Evolutionary conservation across 1,140 invertebrate species (phyloP), one percentile per base, ranked within the genome.

Genomic region (Dolichoris vasculosae): DNA sequence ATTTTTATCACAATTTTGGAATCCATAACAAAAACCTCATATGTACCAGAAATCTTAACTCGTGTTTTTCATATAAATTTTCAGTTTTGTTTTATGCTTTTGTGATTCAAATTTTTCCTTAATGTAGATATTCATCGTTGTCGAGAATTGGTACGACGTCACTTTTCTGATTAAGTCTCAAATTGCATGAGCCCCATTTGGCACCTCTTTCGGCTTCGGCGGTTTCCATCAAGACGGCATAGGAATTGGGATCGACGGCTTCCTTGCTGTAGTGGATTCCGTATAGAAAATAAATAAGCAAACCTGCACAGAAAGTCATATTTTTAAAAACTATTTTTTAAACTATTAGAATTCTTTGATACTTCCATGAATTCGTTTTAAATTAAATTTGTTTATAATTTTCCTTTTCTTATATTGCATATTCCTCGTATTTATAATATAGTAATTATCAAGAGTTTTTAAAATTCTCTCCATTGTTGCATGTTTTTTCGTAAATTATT

Each of bases 181-280:
- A n/a, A 51, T 35, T 86, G 64, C 85, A 86, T 2, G 85, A 86
- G 40, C 85, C 85, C 85, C 85, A 86, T 63, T 86, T 86, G 76
- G 85, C 85, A 26, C 85, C 85, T 38, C 85, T 63, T 80, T 93
- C 94, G 0, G 95, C 95, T 89, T 96, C 95, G 0, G 95, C 94
- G 0, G 94, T 94, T 8, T 95, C 95, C 94, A 96, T 95, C 64
- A 96, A 88, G 38, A 96, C 95, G 4, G 95, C 95, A 90, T 96
- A 96, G 0, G 95, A 94, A 71, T 92, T 94, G 30, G 90, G 92
- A 83, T 89, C 91, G 67, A 95, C 94, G 59, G 96, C 96, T 89
- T 98, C 96, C 90, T 97, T 97, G 91, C 97, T 98, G 89, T 98
- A 96, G 87, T 97, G 96, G 38, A 98, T 97, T 0, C 98, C 97